Base-by-base conservation (phyloP, 2,888 invertebrate genomes). In the Chymomyza amoena region DNA sequence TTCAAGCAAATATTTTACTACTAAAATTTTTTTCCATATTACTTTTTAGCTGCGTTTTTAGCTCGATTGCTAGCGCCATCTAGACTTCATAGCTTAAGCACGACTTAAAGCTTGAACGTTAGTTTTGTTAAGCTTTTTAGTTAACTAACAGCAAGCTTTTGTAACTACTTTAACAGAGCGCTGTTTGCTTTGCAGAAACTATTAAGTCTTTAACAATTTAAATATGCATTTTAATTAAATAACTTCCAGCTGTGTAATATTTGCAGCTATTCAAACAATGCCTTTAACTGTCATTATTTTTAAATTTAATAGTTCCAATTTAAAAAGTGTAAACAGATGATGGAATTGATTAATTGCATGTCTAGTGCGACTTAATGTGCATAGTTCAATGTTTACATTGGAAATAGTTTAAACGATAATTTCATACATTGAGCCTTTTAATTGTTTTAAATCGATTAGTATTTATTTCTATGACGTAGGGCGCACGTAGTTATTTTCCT, bases 61-160 rank as follows among this genome's bases (percentile, higher is more conserved):
- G 32, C 28, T 39, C 0, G 25, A 16, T 4, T 56, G 9, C n/a
- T 66, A 20, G 69, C 84, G 82, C 59, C 82, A 81, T 74, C 87
- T 82, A 66, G 25, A 7, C 56, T 10, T 83, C 68, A 13, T 66
- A 61, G 65, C 15, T n/a, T 5, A 13, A 63, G 61, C 62, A 69
- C 5, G 16, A 15, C 70, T 70, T 64, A 63, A 71, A 84, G 87
- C 83, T 87, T 6, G 6, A 0, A 1, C 13, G 13, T 13, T 45
- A 45, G 39, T 45, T 45, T 13, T 45, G 39, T 13, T 13, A 7
- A 45, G 13, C 39, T 45, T 45, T 45, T 45, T 1, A 45, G 13
- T 0, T 13, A 0, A 45, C 4, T 45, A 45, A 45, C 39, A 45
- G 39, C 1, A 13, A 45, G 13, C 39, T 45, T 54, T 54, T 54